Evolutionary conservation across 2,888 invertebrate genomes (phyloP), one percentile per base, ranked within the genome.

Genomic region (Metopia argyrocephala): DNA sequence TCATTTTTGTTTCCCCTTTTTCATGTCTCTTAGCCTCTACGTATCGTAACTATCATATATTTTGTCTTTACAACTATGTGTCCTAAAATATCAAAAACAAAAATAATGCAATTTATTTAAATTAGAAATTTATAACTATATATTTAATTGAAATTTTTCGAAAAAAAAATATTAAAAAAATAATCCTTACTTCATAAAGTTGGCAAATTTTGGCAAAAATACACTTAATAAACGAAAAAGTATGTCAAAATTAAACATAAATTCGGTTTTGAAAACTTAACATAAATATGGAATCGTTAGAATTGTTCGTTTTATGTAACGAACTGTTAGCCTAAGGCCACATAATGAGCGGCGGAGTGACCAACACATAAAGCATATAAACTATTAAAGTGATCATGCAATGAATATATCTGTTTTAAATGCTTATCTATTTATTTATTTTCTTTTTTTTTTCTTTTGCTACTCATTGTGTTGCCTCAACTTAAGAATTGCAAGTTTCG

Each of bases 191-290:
- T 69, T 74, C 12, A 5, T 48, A 75, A 65, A 54, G 46, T 65
- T 78, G 54, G 52, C 52, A 70, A 45, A 52, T 21, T 61, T 65
- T 74, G 50, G 59, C n/a, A 31, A 73, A 73, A 76, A 52, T 65
- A 70, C 18, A 48, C 46, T 61, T 54, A 74, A 38, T 38, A 54
- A 66, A 45, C n/a, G 15, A 38, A 59, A 38, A 9, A n/a, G 2
- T 20, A 46, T 20, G 20, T 9, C 1, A 6, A 38, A 38, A 7
- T 20, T 9, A 27, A 64, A 56, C 45, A 31, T 20, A 28, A 59
- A n/a, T 48, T 31, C 18, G n/a, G 54, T 15, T 78, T 66, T 38
- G 38, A 62, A 62, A 73, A 61, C 48, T 65, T 45, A 64, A 50
- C 45, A 52, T 5, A 57, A 76, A 15, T 28, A 64, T 50, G 18